These are phyloP conservation scores for Botrylloides violaceus DNA, from an alignment of 23 tunicate species.

Conservation along the genomic window DNA sequence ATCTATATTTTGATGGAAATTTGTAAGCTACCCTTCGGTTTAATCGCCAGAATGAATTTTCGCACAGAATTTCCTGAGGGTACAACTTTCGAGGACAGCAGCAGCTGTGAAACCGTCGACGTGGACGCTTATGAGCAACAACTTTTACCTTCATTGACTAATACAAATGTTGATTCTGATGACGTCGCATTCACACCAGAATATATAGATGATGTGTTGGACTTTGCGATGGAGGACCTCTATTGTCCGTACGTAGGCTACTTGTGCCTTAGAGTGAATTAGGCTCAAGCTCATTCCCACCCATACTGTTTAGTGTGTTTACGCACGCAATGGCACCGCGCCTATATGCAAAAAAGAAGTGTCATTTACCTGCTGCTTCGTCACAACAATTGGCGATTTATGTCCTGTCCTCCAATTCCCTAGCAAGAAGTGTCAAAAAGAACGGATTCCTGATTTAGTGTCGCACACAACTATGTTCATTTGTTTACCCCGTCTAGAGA, in stretches of 20 bases:
- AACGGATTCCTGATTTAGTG: neutral
- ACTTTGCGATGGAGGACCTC: slow-evolving; percentile 3
- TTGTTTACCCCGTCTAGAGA: neutral
- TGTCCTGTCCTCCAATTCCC: neutral
- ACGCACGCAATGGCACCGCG: no score
- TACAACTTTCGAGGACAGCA: neutral
- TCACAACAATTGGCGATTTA: no score
- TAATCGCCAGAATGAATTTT: no score
- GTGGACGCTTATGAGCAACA: neutral
- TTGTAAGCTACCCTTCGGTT: no score
- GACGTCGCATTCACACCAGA: neutral
- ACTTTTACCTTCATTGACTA: neutral
- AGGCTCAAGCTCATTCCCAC: no score
- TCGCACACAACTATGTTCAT: neutral
- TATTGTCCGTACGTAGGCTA: slow-evolving; percentile 18
- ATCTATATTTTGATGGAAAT: no score
- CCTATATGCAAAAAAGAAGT: no score
- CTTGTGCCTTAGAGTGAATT: no score
- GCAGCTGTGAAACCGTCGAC: neutral
- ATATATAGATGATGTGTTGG: slow-evolving; percentile 2
- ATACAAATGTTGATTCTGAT: slow-evolving; percentile 4
- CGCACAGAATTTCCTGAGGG: slow-evolving; percentile 12
- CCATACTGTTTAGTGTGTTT: no score
- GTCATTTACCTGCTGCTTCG: no score
- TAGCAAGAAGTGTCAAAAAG: no score